Evolutionary conservation across 2,113 vertebrate species (phyloP), one percentile per base, ranked within the genome.

Genomic region (Numenius arquata): DNA sequence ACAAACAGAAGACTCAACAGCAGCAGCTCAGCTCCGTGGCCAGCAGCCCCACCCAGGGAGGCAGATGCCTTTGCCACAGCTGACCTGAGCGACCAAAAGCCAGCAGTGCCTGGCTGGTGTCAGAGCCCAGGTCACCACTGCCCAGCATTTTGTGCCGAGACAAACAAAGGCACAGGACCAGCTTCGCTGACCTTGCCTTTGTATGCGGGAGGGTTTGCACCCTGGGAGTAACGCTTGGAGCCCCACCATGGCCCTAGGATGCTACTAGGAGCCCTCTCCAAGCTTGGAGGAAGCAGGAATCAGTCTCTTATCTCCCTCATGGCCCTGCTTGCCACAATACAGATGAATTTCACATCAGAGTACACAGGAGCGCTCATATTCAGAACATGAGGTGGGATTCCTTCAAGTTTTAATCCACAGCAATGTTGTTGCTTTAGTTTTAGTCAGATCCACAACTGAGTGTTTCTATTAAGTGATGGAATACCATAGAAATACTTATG

Each of bases 191-290:
- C 22, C 56, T 25, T n/a, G 22, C 1, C 32, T 53, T 48, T 32
- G 8, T 55, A 41, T 15, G 8, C 3, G 5, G n/a, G 12, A 56
- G 32, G 43, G 10, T n/a, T 72, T 25, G 3, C 22, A 68, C 7
- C n/a, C 16, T 23, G 12, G 9, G 11, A 2, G 0, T 8, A 27
- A 10, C 0, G 2, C 19, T n/a, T 40, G 21, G 41, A 81, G 43
- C 21, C 26, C 27, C 40, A n/a, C 8, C 16, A 22, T 6, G 27
- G 4, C 21, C 22, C 61, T 71, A 30, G 40, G 32, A 29, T 18
- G 36, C 11, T 18, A 34, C 7, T 2, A 19, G 12, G 48, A 68
- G 43, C 13, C 15, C 34, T 61, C 30, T 66, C 32, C 36, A 34
- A 36, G 23, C 38, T 65, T 2, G 1, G 23, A 73, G 68, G 15